A percentile compares a stretch with the other conserved stretches of the same genome.
Conservation (phyloP, 2,797 vertebrate species). For the Argya squamiceps region DNA sequence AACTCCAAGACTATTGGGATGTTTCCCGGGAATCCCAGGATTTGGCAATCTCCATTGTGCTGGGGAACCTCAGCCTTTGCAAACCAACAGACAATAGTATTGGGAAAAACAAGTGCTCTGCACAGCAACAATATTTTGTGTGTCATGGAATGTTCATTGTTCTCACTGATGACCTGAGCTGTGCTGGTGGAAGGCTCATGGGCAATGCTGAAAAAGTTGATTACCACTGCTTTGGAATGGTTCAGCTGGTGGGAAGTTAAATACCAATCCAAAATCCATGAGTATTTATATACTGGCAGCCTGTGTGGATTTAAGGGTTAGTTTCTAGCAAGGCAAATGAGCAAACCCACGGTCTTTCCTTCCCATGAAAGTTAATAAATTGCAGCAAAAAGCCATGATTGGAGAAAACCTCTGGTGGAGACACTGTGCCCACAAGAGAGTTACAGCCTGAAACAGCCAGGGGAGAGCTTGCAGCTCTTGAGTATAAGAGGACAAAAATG, state of each 20-base stretch:
- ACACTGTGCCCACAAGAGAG: not conserved
- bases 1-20: conserved; percentile 13
- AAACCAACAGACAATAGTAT: not conserved
- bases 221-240: not conserved
- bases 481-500: not conserved
- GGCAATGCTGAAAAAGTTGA: not conserved
- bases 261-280: not conserved
- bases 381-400: not conserved
- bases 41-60: not conserved
- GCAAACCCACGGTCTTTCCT: not conserved
- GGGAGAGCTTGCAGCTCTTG: not conserved
- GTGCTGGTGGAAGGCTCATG: not conserved
- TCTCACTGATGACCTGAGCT: not conserved
- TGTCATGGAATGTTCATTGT: not conserved
- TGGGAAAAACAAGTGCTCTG: not conserved
- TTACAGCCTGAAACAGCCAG: not conserved
- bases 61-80: not conserved
- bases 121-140: not conserved
- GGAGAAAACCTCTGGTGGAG: not conserved
- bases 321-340: not conserved
- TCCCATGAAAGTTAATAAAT: not conserved
- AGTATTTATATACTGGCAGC: not conserved
- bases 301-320: not conserved
- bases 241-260: not conserved
- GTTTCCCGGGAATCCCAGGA: conserved; percentile 37